Evolutionary conservation across 2,113 vertebrate species (phyloP), one percentile per base, ranked within the genome.

Genomic region (Nyctibius bracteatus): DNA sequence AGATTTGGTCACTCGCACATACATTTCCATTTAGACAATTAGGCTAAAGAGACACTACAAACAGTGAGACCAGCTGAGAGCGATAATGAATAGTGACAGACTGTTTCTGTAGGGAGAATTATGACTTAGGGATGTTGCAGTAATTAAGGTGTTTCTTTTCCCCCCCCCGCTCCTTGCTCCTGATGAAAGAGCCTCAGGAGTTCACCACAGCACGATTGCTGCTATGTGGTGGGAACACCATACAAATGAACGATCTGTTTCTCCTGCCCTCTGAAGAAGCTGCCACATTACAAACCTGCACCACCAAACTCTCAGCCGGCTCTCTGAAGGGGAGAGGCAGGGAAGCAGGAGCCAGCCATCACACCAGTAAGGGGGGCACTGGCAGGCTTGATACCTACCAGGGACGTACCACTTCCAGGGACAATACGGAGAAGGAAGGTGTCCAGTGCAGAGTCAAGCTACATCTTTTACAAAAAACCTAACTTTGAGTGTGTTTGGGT

Each of bases 1-100:
- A 90, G 87, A 83, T 95, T 77, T 65, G 93, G 84, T 86, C 84
- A 90, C 81, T 95, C 89, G 63, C 66, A 92, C 79, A 70, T 93
- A 92, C 79, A 70, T 93, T 92, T 94, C 85, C 71, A 96, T 90
- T 95, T 90, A 83, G 81, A 83, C 87, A 90, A 95, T 96, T 90
- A 90, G 93, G 71, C 62, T 85, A 39, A 80, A 91, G 87, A 94
- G 87, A 80, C 46, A 65, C 17, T 15, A 67, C 66, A 70, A 58
- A 49, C 52, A 35, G 78, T 1, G 2, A 66, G 78, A 87, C 25
- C 57, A 65, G 62, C 25, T 10, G 58, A 68, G 44, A 82, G 31
- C 61, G 67, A 9, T 70, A 27, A 67, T 4, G 20, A 52, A 59
- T 10, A 68, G 33, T 1, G 28, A 39, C 35, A 91, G 62, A 18